Evolutionary conservation across 2,113 vertebrate species (phyloP).

Genomic region (Hoplias malabaricus): DNA sequence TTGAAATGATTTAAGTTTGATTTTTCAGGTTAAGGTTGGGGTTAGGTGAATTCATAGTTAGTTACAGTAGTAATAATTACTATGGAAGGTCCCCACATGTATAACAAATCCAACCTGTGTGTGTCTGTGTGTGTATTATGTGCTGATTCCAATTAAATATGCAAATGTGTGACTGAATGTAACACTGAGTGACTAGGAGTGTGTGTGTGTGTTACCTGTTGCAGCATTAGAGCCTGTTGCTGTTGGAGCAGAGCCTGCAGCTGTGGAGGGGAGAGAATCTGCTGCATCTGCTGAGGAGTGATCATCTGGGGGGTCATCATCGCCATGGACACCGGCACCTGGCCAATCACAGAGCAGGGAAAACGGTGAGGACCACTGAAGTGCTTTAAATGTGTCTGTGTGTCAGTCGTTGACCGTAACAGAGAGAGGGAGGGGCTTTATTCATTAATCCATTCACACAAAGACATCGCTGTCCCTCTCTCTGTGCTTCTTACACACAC

Average conservation of each 20-base stretch:
- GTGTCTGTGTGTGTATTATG: too few relatives aligned
- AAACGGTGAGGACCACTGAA: background rate
- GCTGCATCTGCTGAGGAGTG: constrained; percentile 98
- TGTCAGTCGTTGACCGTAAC: background rate
- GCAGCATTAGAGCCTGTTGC: constrained; percentile 96
- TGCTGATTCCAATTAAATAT: too few relatives aligned
- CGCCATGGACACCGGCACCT: constrained; percentile 97
- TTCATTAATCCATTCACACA: background rate
- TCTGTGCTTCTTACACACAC: too few relatives aligned
- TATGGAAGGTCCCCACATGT: too few relatives aligned
- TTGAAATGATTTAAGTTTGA: too few relatives aligned
- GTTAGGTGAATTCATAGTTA: too few relatives aligned
- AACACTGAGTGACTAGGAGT: too few relatives aligned
- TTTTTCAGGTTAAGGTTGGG: too few relatives aligned
- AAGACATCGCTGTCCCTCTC: background rate
- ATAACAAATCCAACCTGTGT: too few relatives aligned
- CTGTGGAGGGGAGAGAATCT: constrained; percentile 96
- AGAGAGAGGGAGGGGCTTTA: background rate
- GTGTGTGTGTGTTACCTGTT: constrained; percentile 81
- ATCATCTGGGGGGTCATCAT: constrained; percentile 99
- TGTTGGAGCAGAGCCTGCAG: constrained; percentile 97
- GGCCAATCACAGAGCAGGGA: constrained; percentile 36
- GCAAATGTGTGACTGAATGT: too few relatives aligned
- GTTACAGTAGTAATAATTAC: too few relatives aligned
- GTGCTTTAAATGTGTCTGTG: background rate